Evolutionary conservation across 2,888 invertebrate genomes (phyloP).

Genomic region (Troglohyphantes excavatus): DNA sequence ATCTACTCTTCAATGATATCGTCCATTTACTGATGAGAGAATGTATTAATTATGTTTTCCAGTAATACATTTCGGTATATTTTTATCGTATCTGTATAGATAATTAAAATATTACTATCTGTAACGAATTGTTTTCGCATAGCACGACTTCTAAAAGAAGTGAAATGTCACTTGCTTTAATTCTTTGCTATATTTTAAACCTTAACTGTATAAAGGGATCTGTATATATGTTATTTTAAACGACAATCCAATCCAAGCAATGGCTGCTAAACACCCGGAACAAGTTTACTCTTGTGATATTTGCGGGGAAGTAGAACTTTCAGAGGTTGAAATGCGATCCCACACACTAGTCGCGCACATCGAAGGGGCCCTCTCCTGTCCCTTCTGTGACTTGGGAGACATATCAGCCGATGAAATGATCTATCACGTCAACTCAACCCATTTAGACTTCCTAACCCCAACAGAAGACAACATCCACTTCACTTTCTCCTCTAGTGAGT

Average conservation of each 20-base stretch:
- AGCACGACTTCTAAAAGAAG: background rate
- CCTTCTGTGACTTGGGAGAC: conserved; percentile 90
- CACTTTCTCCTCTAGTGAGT: conserved; percentile 90
- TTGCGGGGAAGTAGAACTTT: conserved; percentile 90
- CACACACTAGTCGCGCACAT: conserved; percentile 91
- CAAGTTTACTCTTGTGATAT: conserved; percentile 89
- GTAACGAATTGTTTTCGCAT: background rate
- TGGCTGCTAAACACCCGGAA: conserved; percentile 85
- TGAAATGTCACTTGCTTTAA: background rate
- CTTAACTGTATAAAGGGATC: background rate
- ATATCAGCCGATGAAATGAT: conserved; percentile 89
- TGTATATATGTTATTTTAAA: background rate
- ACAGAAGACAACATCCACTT: conserved; percentile 73
- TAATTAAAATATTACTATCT: background rate
- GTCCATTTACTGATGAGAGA: background rate
- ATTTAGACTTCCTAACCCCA: conserved; percentile 85
- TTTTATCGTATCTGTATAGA: background rate
- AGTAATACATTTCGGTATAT: background rate
- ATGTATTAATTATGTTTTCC: background rate
- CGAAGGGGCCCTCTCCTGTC: conserved; percentile 90
- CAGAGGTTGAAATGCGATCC: conserved; percentile 86
- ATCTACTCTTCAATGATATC: background rate
- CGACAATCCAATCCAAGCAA: background rate
- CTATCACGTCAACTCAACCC: conserved; percentile 91
- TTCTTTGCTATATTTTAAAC: background rate